These are phyloP conservation scores for Incurvaria masculella DNA, from an alignment of 2,888 invertebrate species.

Conservation along the genomic window DNA sequence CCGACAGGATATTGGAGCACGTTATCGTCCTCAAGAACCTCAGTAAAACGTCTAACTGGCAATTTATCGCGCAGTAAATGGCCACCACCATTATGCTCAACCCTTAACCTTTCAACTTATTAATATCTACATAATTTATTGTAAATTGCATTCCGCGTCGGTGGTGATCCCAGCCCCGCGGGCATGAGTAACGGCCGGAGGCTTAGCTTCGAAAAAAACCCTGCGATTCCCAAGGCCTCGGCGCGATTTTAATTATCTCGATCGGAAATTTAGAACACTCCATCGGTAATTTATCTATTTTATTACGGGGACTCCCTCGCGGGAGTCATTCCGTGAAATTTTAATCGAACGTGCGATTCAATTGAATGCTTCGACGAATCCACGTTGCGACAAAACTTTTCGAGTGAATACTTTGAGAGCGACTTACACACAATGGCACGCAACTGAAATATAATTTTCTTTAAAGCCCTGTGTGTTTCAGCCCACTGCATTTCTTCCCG, in stretches of 20 bases:
- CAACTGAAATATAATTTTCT: too few relatives aligned
- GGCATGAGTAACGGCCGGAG: slow-evolving; percentile 24
- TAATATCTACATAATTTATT: slow-evolving; percentile 57
- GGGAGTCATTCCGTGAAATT: not conserved
- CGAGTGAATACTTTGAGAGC: too few relatives aligned
- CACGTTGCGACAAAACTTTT: too few relatives aligned
- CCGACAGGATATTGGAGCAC: slow-evolving; percentile 50
- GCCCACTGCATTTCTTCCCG: too few relatives aligned
- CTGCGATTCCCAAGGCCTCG: not conserved
- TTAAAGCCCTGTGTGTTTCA: too few relatives aligned
- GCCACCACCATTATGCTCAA: slow-evolving; percentile 45
- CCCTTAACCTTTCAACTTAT: slow-evolving; percentile 53
- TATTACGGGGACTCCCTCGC: not conserved
- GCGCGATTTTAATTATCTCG: not conserved
- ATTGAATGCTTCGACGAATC: not conserved
- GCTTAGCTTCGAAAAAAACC: not conserved
- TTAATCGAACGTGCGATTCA: not conserved
- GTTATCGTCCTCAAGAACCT: slow-evolving; percentile 38
- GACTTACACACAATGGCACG: too few relatives aligned
- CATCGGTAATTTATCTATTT: not conserved
- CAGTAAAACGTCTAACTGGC: slow-evolving; percentile 45
- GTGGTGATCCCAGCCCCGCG: slow-evolving; percentile 20
- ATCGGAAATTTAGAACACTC: not conserved
- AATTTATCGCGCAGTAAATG: slow-evolving; percentile 55
- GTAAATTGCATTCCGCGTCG: slow-evolving; percentile 52